These are phyloP conservation scores for Drosophila parabipectinata DNA, from an alignment of 1,140 invertebrate genomes.

Conservation along the genomic window DNA sequence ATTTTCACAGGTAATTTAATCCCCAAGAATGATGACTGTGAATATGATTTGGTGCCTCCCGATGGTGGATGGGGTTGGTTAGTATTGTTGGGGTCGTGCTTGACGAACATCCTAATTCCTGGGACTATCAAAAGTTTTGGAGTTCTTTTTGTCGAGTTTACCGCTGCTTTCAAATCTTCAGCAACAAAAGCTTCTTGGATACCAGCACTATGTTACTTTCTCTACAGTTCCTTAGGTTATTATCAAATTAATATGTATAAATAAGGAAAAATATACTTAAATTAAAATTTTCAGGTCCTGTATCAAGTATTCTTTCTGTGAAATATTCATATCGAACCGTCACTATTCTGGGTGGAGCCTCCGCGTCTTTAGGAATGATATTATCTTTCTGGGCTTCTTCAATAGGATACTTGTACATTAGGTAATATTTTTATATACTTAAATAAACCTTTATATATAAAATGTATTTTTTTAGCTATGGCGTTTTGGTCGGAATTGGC, in stretches of 20 bases:
- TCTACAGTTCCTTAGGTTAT: constrained; percentile 93
- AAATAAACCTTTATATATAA: background rate
- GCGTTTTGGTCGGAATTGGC: constrained; percentile 91
- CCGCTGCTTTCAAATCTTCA: constrained; percentile 89
- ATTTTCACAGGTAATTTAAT: constrained; percentile 58
- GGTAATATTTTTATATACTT: constrained; percentile 84
- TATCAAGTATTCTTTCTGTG: constrained; percentile 95
- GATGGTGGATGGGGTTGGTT: constrained; percentile 93
- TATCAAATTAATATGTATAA: background rate
- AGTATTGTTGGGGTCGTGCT: constrained; percentile 90
- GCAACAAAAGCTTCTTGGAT: constrained; percentile 92
- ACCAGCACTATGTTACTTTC: constrained; percentile 92
- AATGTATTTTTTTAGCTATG: constrained; percentile 87
- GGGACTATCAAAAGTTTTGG: constrained; percentile 94
- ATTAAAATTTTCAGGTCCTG: constrained; percentile 87
- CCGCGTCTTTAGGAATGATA: constrained; percentile 94
- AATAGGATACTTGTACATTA: constrained; percentile 90
- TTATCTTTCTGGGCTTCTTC: constrained; percentile 92
- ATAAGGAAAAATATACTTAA: background rate
- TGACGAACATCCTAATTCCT: constrained; percentile 93
- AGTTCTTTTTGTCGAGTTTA: constrained; percentile 91
- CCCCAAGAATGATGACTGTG: constrained; percentile 72
- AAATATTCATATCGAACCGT: constrained; percentile 96
- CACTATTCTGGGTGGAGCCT: constrained; percentile 92
- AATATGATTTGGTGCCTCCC: constrained; percentile 86